phyloP scores from a whole-genome alignment of 2,113 vertebrate genomes.

The Centropus unirufus region DNA sequence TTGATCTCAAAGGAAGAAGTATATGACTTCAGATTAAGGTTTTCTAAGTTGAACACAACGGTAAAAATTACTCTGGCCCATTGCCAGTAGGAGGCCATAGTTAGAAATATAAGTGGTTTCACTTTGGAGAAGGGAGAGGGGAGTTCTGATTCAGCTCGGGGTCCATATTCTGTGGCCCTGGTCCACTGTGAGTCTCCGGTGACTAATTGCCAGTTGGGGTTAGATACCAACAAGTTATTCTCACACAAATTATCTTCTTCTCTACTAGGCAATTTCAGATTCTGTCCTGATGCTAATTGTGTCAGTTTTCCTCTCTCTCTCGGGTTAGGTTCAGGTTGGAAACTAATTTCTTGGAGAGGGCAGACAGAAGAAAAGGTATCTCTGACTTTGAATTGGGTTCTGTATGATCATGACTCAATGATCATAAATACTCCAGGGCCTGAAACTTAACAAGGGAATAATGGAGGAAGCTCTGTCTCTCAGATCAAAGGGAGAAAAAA shows the following conservation, averaged over 20 bases:
- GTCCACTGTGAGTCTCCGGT: neutral
- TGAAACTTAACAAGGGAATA: constrained; percentile 48
- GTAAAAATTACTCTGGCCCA: neutral
- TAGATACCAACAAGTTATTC: neutral
- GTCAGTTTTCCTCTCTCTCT: neutral
- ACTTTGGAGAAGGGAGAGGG: neutral
- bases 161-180: neutral
- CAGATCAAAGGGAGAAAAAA: constrained; percentile 50
- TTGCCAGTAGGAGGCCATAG: neutral
- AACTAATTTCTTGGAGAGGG: neutral
- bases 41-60: neutral
- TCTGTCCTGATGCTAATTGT: neutral
- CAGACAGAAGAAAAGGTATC: neutral
- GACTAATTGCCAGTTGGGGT: neutral
- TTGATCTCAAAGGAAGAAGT: neutral
- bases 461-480: constrained; percentile 41
- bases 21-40: neutral
- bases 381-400: constrained; percentile 33
- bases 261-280: neutral
- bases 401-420: constrained; percentile 21
- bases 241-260: neutral
- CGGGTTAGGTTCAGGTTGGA: constrained; percentile 26
- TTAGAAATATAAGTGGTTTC: neutral
- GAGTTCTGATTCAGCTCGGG: neutral
- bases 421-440: constrained; percentile 50